Evolutionary conservation across 1,140 invertebrate genomes (phyloP).

Genomic region (Uloborus diversus): DNA sequence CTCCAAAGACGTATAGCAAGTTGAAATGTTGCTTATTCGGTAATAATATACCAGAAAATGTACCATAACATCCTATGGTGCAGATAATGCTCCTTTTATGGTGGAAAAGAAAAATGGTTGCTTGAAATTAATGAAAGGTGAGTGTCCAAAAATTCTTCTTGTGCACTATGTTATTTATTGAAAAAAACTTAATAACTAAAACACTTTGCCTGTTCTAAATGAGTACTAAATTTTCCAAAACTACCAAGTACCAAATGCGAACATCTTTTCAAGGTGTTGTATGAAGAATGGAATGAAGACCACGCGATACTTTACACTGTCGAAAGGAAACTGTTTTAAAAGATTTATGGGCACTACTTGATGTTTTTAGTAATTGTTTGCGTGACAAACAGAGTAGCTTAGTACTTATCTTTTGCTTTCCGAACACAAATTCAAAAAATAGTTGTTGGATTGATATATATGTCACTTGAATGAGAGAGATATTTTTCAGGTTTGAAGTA

Average conservation of each 20-base stretch:
- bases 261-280: constrained; percentile 15
- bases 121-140: constrained; percentile 39
- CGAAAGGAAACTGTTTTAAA: constrained; percentile 7
- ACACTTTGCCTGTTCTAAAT: neutral
- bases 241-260: constrained; percentile 3
- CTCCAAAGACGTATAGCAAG: constrained; percentile 56
- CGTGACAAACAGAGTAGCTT: too few relatives aligned
- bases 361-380: neutral
- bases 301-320: neutral
- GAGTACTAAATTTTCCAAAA: neutral
- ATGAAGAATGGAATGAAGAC: constrained; percentile 18
- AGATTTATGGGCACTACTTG: neutral
- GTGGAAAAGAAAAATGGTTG: constrained; percentile 28
- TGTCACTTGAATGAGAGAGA: too few relatives aligned
- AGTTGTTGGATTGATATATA: too few relatives aligned
- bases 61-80: neutral
- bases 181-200: neutral
- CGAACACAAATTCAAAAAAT: too few relatives aligned
- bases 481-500: too few relatives aligned
- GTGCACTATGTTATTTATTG: constrained; percentile 12
- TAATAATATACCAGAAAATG: constrained; percentile 7
- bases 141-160: constrained; percentile 39
- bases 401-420: too few relatives aligned
- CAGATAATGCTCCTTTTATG: constrained; percentile 1
- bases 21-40: neutral